Evolutionary conservation across 1,140 invertebrate species (phyloP).

Genomic region (Nephotettix cincticeps): DNA sequence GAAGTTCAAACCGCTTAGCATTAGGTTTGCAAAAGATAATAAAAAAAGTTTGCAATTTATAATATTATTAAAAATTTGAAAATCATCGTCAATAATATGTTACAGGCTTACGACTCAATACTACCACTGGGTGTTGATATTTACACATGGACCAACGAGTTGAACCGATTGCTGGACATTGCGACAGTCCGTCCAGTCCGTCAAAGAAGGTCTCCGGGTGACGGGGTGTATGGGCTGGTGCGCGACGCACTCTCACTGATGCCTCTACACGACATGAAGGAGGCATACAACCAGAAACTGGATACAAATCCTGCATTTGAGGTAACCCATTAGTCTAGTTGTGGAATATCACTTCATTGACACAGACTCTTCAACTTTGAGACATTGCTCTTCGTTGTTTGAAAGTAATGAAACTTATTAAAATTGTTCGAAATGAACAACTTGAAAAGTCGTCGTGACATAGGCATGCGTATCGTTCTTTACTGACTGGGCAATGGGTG

Average conservation of each 20-base stretch:
- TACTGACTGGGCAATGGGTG: too few species aligned
- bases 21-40: neutral
- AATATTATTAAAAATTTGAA: neutral
- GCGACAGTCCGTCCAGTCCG: neutral
- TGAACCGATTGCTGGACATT: conserved; percentile 18
- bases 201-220: conserved; percentile 26
- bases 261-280: conserved; percentile 33
- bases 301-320: conserved; percentile 31
- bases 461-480: too few species aligned
- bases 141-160: conserved; percentile 4
- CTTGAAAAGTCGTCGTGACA: too few species aligned
- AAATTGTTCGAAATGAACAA: too few species aligned
- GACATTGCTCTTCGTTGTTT: too few species aligned
- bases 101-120: conserved; percentile 6
- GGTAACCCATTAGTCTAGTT: too few species aligned
- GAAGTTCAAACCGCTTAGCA: neutral
- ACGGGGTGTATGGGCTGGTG: conserved; percentile 27
- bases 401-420: too few species aligned
- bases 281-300: conserved; percentile 31
- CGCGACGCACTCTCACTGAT: conserved; percentile 26
- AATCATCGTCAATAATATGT: neutral
- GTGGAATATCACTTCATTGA: too few species aligned
- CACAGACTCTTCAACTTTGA: too few species aligned
- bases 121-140: conserved; percentile 11
- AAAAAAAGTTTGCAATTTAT: neutral